These are phyloP conservation scores for Luperina testacea DNA, from an alignment of 2,888 invertebrate genomes.

Conservation along the genomic window DNA sequence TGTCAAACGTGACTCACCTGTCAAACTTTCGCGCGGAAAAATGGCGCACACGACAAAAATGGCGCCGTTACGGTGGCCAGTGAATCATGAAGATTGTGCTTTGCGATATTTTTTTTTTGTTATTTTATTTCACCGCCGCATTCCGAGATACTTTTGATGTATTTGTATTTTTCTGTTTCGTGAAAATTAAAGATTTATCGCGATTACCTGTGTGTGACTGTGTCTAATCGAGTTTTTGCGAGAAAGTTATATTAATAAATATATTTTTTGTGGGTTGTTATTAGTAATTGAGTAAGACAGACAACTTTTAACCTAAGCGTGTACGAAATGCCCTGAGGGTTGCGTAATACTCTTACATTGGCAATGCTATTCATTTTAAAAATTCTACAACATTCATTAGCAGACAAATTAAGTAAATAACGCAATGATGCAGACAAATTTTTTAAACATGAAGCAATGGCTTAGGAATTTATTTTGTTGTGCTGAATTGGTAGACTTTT, in stretches of 20 bases:
- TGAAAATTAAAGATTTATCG: constrained; percentile 57
- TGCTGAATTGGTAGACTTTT: neutral
- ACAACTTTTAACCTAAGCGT: neutral
- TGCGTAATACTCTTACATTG: neutral
- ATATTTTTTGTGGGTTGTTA: neutral
- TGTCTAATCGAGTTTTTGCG: constrained; percentile 41
- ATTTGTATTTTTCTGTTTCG: constrained; percentile 49
- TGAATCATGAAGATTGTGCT: constrained; percentile 65
- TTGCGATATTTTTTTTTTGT: constrained; percentile 41
- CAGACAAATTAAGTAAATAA: neutral
- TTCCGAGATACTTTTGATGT: constrained; percentile 52
- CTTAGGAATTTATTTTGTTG: neutral
- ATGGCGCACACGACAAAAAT: constrained; percentile 68
- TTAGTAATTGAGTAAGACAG: neutral
- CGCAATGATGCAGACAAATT: neutral
- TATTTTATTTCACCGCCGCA: constrained; percentile 40
- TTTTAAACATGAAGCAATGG: neutral
- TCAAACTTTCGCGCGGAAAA: constrained; percentile 83
- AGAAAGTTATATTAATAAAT: constrained; percentile 54
- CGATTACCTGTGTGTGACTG: constrained; percentile 24
- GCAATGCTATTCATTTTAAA: neutral
- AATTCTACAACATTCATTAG: neutral
- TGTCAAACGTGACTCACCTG: constrained; percentile 81
- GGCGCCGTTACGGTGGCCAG: constrained; percentile 61
- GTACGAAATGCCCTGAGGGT: neutral